Evolutionary conservation across 2,888 invertebrate genomes (phyloP), one percentile per base, ranked within the genome.

Genomic region (Xestoiulus laeticollis): DNA sequence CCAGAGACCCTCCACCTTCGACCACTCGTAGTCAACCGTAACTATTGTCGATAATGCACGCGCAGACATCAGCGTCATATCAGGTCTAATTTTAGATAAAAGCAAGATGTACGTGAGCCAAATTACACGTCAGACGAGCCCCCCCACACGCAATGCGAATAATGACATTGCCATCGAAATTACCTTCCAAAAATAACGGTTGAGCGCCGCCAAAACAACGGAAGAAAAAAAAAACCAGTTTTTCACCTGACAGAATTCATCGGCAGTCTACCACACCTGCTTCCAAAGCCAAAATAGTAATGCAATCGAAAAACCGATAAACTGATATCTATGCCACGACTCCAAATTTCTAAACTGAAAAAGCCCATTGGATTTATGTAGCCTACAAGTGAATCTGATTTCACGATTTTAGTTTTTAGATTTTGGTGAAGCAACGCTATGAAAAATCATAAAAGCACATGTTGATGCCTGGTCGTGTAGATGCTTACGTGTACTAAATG

Each of bases 181-280:
- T 59, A 59, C 59, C 59, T 59, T 59, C 59, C 59, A n/a, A n/a
- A 59, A 59, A 59, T 59, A 59, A 48, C 48, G 48, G 48, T 14
- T 48, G 48, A 48, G 48, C 16, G 59, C 59, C 59, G n/a, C 4
- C 59, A 59, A 59, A 59, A 59, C 59, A 59, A 59, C 59, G 48
- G 12, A 10, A 5, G 5, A 1, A 48, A 48, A 59, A 59, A 59
- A 59, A 59, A 59, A n/a, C 14, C n/a, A 5, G 0, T 48, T 59
- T 59, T 59, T 59, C 59, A 59, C 59, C 59, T n/a, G 59, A n/a
- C 59, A 1, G 19, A n/a, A 59, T 19, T 6, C n/a, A 10, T 12
- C 48, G 19, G 5, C 48, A 59, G n/a, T 59, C 59, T 59, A n/a
- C n/a, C n/a, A n/a, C 59, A 59, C 59, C 59, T 59, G 59, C 59